Conservation (phyloP, 2,797 vertebrate genomes). For the Cygnus olor region DNA sequence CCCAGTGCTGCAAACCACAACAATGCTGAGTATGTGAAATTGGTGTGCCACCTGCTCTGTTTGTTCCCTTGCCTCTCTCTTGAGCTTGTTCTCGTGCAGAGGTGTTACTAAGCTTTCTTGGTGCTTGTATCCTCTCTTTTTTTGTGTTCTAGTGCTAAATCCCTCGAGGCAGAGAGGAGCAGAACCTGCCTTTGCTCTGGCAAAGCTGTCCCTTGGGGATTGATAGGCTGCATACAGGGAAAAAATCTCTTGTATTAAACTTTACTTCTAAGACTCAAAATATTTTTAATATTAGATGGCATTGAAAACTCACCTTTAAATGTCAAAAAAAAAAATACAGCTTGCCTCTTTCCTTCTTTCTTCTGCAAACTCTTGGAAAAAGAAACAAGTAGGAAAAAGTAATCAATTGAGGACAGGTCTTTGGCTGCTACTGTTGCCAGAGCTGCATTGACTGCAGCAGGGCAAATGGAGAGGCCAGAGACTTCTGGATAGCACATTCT, state of each 20-base stretch:
- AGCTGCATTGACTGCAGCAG: constrained; percentile 8
- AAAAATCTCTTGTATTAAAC: not conserved
- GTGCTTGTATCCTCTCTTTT: not conserved
- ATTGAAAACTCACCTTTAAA: not conserved
- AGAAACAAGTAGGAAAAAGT: not conserved
- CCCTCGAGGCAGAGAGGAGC: not conserved
- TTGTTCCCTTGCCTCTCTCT: not conserved
- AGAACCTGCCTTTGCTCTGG: not conserved
- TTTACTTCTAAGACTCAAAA: not conserved
- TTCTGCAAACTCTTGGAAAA: not conserved
- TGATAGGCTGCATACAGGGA: not conserved
- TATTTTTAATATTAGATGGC: not conserved
- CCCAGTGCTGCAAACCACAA: not conserved
- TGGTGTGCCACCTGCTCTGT: not conserved
- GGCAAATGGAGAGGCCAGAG: constrained; percentile 26
- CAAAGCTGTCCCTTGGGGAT: not conserved
- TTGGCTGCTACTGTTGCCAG: constrained; percentile 40
- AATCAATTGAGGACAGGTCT: not conserved
- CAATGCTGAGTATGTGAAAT: not conserved
- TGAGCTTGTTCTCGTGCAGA: not conserved
- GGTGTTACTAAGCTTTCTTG: not conserved
- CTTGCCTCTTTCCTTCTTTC: not conserved
- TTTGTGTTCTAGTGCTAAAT: not conserved
- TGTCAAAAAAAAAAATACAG: not conserved
- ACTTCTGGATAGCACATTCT: not conserved